A percentile compares a stretch with the other conserved stretches of the same genome.
Conservation (phyloP, 2,888 invertebrate genomes). For the Heteromurus nitidus region DNA sequence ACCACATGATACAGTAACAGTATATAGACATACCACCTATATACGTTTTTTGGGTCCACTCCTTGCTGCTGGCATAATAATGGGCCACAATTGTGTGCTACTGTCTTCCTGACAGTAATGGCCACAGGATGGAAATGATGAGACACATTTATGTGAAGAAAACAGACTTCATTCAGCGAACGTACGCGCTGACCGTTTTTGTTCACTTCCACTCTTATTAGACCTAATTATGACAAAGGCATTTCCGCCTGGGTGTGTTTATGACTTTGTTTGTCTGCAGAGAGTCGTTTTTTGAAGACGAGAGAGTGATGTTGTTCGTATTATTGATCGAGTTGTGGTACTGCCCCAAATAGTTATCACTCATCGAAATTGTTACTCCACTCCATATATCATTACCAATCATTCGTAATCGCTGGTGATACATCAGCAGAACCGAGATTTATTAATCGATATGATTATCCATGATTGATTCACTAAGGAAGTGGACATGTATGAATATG, state of each 20-base stretch:
- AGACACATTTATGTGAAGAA: not conserved
- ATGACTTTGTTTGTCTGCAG: slow-evolving; percentile 17
- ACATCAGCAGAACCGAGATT: slow-evolving; percentile 27
- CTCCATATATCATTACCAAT: not conserved
- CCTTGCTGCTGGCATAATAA: not conserved
- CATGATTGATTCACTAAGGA: slow-evolving; percentile 27
- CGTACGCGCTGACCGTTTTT: slow-evolving; percentile 27
- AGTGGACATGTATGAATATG: not conserved
- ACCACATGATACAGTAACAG: no score
- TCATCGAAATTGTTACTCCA: no score
- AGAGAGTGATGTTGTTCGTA: no score
- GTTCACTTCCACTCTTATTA: slow-evolving; percentile 47
- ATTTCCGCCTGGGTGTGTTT: slow-evolving; percentile 65
- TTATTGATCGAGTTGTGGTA: no score
- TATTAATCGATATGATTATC: slow-evolving; percentile 34
- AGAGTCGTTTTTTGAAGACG: not conserved
- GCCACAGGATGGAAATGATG: slow-evolving; percentile 1
- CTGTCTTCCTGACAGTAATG: slow-evolving; percentile 55
- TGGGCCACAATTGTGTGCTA: slow-evolving; percentile 41
- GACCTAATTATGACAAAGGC: slow-evolving; percentile 59
- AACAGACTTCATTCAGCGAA: not conserved
- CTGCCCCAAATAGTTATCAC: no score
- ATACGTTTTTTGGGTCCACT: not conserved
- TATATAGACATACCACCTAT: not conserved
- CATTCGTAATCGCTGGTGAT: not conserved